These are phyloP conservation scores for Drosophila tropicalis DNA, from an alignment of 1,140 invertebrate species.

Conservation along the genomic window DNA sequence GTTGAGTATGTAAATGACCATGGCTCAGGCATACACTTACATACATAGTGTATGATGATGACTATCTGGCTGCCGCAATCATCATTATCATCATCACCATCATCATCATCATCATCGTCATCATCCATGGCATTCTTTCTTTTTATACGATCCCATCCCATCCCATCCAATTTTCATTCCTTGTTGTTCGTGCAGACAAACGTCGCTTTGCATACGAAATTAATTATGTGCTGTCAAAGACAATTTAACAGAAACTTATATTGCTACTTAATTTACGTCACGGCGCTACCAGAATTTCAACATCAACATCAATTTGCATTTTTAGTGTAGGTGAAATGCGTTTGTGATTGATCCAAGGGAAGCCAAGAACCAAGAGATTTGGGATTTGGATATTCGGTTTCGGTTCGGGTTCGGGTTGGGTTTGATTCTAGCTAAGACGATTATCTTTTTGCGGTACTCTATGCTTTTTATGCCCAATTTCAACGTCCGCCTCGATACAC, in stretches of 20 bases:
- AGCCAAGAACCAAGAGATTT: constrained; percentile 1
- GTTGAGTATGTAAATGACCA: constrained; percentile 66
- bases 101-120: too few relatives aligned
- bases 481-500: constrained; percentile 77
- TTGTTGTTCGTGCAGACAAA: constrained; percentile 59
- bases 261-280: constrained; percentile 80
- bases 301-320: constrained; percentile 70
- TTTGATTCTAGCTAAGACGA: constrained; percentile 53
- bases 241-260: constrained; percentile 80
- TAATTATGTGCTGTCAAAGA: constrained; percentile 76
- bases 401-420: constrained; percentile 12
- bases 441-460: constrained; percentile 68
- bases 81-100: constrained; percentile 38
- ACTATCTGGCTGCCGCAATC: constrained; percentile 62
- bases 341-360: constrained; percentile 65
- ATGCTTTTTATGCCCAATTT: constrained; percentile 74
- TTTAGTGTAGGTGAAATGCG: constrained; percentile 71
- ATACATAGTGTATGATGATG: constrained; percentile 42
- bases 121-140: constrained; percentile 67
- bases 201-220: constrained; percentile 71
- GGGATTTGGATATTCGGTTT: constrained; percentile 10
- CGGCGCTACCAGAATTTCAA: constrained; percentile 70
- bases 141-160: constrained; percentile 15
- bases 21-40: constrained; percentile 25
- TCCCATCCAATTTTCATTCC: constrained; percentile 47